Conservation (phyloP, 1,140 invertebrate genomes). For the Formica exsecta region DNA sequence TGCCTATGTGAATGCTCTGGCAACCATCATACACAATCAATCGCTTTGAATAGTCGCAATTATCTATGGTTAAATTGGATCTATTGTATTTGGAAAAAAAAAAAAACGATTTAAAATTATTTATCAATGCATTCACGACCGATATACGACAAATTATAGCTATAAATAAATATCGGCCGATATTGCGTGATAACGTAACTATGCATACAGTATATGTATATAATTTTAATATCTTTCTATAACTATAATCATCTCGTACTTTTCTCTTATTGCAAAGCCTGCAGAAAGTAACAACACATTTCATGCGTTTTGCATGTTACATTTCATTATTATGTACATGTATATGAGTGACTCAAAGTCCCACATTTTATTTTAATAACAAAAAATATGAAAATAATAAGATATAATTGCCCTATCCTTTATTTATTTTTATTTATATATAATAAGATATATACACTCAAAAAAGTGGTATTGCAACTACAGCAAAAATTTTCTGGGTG, state of each 20-base stretch:
- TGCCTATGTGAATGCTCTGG: background rate
- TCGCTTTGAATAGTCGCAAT: conserved; percentile 45
- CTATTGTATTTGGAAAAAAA: conserved; percentile 1
- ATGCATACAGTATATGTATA: no score
- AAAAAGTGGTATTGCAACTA: no score
- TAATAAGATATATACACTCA: no score
- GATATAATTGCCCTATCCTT: no score
- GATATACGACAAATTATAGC: conserved; percentile 4
- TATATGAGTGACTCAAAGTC: background rate
- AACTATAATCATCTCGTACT: no score
- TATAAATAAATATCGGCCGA: background rate
- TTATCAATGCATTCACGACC: conserved; percentile 21
- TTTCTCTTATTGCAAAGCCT: background rate
- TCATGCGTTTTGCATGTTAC: background rate
- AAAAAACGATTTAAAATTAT: conserved; percentile 16
- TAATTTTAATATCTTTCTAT: background rate
- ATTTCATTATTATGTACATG: background rate
- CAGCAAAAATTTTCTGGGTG: no score
- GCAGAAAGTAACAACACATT: background rate
- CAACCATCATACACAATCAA: background rate
- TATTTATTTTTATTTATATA: no score
- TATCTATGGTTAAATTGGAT: conserved; percentile 38
- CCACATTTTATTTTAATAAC: background rate
- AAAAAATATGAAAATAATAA: background rate
- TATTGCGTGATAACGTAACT: background rate